Evolutionary conservation across 2,888 invertebrate genomes (phyloP).

Genomic region (Rhopalosiphum nymphaeae): DNA sequence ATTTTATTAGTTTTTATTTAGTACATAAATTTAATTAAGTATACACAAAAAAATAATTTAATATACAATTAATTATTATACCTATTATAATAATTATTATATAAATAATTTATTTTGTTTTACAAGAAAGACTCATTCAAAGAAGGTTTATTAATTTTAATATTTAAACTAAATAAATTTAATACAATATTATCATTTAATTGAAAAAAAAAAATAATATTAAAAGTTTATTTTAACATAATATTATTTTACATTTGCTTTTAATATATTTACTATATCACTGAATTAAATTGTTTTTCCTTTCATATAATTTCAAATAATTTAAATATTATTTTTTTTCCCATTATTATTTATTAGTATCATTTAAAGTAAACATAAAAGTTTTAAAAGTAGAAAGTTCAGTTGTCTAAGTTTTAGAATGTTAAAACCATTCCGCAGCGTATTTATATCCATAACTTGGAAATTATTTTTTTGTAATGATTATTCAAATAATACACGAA

Average conservation of each 20-base stretch:
- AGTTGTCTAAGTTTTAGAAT: conserved; percentile 6
- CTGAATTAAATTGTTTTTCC: not conserved
- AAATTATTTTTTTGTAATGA: not conserved
- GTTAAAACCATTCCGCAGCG: not conserved
- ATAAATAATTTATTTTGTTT: not conserved
- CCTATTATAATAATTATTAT: not conserved
- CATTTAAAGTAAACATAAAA: conserved; percentile 9
- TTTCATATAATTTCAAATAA: conserved; percentile 1
- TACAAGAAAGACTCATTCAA: not conserved
- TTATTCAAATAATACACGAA: not conserved
- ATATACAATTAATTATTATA: not conserved
- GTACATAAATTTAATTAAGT: not conserved
- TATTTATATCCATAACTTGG: not conserved
- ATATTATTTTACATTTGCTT: not conserved
- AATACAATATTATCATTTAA: not conserved
- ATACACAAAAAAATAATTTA: not conserved
- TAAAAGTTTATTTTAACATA: not conserved
- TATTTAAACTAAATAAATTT: not conserved
- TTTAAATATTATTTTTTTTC: not conserved
- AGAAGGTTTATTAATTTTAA: too few relatives aligned
- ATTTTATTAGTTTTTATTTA: not conserved
- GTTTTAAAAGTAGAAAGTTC: not conserved
- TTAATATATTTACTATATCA: not conserved
- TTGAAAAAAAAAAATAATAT: not conserved
- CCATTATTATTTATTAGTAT: not conserved